These are phyloP conservation scores for Raja brachyura DNA, from an alignment of 2,113 vertebrate species.

Conservation along the genomic window DNA sequence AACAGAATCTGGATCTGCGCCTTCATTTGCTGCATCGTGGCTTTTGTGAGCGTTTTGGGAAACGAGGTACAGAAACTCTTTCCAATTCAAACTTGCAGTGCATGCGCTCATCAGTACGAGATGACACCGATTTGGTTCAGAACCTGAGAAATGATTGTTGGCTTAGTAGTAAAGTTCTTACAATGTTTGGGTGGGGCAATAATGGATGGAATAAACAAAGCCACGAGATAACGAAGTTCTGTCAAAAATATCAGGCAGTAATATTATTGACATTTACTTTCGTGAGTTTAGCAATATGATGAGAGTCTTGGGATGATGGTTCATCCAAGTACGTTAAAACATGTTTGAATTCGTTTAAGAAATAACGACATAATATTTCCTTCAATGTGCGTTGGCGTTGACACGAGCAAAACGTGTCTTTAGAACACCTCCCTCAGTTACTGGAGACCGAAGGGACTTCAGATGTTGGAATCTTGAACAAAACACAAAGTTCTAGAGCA, in stretches of 20 bases:
- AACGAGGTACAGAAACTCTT: neutral
- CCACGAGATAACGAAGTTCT: neutral
- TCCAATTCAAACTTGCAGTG: neutral
- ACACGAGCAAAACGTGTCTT: neutral
- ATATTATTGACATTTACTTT: neutral
- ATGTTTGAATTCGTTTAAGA: neutral
- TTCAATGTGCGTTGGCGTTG: neutral
- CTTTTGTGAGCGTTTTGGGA: too few relatives aligned
- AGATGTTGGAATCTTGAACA: too few relatives aligned
- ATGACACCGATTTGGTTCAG: neutral
- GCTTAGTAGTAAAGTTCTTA: neutral
- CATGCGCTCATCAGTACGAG: too few relatives aligned
- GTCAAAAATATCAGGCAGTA: neutral
- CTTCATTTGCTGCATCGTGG: neutral
- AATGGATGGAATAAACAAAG: neutral
- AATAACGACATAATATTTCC: neutral
- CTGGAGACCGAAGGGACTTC: too few relatives aligned
- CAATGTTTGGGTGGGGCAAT: neutral
- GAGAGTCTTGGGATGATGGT: neutral
- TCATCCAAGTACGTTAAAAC: neutral
- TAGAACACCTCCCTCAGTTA: neutral
- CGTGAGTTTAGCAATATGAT: neutral
- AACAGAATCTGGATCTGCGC: neutral
- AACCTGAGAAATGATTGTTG: too few relatives aligned
- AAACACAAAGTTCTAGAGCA: too few relatives aligned